Evolutionary conservation across 2,113 vertebrate species (phyloP).

Genomic region (Meleagris gallopavo): DNA sequence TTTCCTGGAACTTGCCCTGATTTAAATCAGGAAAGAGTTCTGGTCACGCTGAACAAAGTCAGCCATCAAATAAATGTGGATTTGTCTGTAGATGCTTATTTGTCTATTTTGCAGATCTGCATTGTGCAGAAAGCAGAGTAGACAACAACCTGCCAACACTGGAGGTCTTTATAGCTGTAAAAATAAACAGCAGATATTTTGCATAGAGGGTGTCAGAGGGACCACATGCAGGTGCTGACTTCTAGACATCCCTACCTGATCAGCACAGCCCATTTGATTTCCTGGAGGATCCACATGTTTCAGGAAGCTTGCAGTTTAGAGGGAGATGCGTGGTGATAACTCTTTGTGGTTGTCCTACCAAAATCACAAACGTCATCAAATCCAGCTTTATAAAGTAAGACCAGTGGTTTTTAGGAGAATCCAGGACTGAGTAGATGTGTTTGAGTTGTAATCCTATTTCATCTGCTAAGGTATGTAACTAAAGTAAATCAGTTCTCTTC

Average conservation of each 20-base stretch:
- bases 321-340: background rate
- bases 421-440: background rate
- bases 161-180: background rate
- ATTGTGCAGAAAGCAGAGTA: background rate
- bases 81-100: background rate
- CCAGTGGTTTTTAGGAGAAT: background rate
- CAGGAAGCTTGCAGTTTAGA: background rate
- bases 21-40: background rate
- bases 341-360: background rate
- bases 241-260: background rate
- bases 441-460: background rate
- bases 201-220: background rate
- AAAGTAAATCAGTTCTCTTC: conserved; percentile 23
- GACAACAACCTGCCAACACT: background rate
- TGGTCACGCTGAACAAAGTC: background rate
- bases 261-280: background rate
- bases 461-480: background rate
- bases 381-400: background rate
- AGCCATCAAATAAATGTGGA: background rate
- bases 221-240: background rate
- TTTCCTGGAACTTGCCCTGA: background rate
- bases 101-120: background rate
- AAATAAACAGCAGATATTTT: background rate
- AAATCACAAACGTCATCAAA: background rate
- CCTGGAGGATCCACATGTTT: background rate